These are phyloP conservation scores for Mico argentatus DNA, from an alignment of 2,797 vertebrate species.

Conservation along the genomic window DNA sequence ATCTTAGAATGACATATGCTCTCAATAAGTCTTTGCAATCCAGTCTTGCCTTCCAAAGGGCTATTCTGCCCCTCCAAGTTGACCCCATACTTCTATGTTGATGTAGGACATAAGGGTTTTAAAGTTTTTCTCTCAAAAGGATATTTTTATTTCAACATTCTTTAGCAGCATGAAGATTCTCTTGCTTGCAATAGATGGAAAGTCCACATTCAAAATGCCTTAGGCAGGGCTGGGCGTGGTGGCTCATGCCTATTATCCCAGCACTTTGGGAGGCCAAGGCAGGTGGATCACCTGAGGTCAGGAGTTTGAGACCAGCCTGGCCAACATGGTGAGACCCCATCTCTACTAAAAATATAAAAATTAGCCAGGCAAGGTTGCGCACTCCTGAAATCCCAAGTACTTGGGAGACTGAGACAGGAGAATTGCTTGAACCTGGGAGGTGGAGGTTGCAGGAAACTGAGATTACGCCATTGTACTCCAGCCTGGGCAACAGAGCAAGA, in stretches of 20 bases:
- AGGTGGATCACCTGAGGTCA: background rate
- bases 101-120: background rate
- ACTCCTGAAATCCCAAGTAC: background rate
- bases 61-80: background rate
- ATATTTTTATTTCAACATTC: background rate
- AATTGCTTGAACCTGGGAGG: background rate
- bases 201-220: background rate
- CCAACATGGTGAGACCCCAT: background rate
- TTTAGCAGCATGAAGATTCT: background rate
- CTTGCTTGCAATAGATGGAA: background rate
- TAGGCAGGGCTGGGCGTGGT: background rate
- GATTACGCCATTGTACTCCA: background rate
- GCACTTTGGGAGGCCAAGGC: background rate
- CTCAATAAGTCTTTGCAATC: background rate
- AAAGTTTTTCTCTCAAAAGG: background rate
- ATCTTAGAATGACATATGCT: too few relatives aligned
- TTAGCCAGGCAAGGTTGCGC: fast-evolving
- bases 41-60: background rate
- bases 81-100: background rate
- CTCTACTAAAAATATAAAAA: background rate
- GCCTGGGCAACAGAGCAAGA: background rate
- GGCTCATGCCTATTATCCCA: background rate
- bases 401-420: background rate
- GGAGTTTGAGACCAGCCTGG: background rate
- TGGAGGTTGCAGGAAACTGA: background rate